These are phyloP conservation scores for Murina feae DNA, from an alignment of 2,113 vertebrate species.

Conservation along the genomic window DNA sequence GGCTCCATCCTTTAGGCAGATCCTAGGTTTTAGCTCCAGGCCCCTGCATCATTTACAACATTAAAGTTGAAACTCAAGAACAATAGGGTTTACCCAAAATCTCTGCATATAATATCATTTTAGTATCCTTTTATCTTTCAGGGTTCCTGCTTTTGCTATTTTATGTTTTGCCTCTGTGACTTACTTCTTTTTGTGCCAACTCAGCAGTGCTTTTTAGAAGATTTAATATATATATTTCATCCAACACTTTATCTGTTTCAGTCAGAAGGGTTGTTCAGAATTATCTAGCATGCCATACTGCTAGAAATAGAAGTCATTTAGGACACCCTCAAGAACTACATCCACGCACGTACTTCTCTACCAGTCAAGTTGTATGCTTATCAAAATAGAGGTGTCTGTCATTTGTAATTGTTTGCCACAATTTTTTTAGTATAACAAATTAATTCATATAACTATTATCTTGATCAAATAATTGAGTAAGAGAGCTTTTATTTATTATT, in stretches of 20 bases:
- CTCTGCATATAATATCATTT: neutral
- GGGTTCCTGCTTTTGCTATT: neutral
- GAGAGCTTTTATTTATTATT: neutral
- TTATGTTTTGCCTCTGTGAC: neutral
- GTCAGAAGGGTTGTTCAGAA: neutral
- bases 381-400: neutral
- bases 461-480: neutral
- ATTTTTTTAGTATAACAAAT: neutral
- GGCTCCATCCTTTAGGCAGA: neutral
- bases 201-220: conserved; percentile 22
- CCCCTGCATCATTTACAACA: neutral
- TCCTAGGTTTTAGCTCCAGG: neutral
- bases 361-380: neutral
- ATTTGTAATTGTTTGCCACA: neutral
- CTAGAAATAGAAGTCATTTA: neutral
- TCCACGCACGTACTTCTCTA: neutral
- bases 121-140: neutral
- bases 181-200: conserved; percentile 11
- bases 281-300: neutral
- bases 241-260: neutral
- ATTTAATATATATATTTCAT: conserved; percentile 15
- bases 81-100: neutral
- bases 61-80: neutral
- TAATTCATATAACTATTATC: neutral
- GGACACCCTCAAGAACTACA: neutral